Conservation (phyloP, 2,888 invertebrate genomes). For the Drosophila cracens region DNA sequence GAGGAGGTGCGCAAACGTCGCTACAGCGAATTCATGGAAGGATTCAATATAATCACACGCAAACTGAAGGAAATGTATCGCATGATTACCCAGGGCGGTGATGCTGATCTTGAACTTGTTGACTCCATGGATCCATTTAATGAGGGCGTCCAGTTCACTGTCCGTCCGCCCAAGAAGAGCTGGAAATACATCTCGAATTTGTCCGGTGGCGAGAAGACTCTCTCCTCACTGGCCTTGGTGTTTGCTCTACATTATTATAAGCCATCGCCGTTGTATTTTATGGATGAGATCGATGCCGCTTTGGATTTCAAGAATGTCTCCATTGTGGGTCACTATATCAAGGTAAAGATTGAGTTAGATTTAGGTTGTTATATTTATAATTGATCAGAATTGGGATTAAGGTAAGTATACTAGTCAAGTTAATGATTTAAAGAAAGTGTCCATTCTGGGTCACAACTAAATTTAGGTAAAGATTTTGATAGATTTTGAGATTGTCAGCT, state of each 20-base stretch:
- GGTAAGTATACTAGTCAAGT: not conserved
- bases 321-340: constrained; percentile 98
- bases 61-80: constrained; percentile 99
- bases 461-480: not conserved
- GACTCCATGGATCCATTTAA: constrained; percentile 98
- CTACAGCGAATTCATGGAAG: constrained; percentile 92
- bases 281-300: constrained; percentile 99
- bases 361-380: too few relatives aligned
- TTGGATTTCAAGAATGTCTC: constrained; percentile 99
- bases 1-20: constrained; percentile 90
- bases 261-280: constrained; percentile 98
- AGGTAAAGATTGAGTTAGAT: constrained; percentile 86
- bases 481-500: not conserved
- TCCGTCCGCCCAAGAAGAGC: constrained; percentile 98
- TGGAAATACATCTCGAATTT: constrained; percentile 99
- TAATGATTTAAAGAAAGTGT: not conserved
- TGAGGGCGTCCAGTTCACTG: constrained; percentile 97
- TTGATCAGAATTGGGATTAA: not conserved
- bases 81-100: constrained; percentile 98
- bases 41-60: constrained; percentile 94
- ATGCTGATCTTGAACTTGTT: constrained; percentile 97
- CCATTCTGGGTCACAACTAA: not conserved
- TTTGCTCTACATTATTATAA: constrained; percentile 99
- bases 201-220: constrained; percentile 99
- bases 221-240: constrained; percentile 97